Evolutionary conservation across 1,140 invertebrate species (phyloP), one percentile per base, ranked within the genome.

Genomic region (Theocolax elegans): DNA sequence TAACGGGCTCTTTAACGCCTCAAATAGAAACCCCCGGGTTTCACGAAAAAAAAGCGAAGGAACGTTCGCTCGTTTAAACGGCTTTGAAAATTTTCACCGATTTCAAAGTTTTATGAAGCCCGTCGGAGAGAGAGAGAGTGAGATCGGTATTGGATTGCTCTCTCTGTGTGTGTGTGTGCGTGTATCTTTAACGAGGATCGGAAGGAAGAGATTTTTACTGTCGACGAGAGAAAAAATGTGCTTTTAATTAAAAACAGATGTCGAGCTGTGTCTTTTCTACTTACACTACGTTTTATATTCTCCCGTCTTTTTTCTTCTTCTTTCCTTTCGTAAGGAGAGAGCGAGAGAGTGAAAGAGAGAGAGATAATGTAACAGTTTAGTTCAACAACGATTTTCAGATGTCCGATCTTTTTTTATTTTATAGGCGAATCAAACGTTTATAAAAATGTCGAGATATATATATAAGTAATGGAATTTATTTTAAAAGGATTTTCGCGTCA

Each of bases 1-100:
- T 83, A 83, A 83, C 79, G 75, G 77, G 79, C 78, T 81, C 78
- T 81, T 85, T 82, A 82, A 82, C 77, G 80, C 78, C 72, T 81
- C 82, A 76, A 83, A 84, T 83, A 83, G 78, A 83, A 75, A n/a
- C n/a, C n/a, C n/a, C n/a, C n/a, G n/a, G 73, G n/a, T 58, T 63
- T 59, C 49, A 7, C 35, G 38, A 13, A 35, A 21, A 64, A 31
- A 42, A 21, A 35, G 13, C n/a, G 38, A 65, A 64, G 53, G 25
- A 40, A 10, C 35, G 38, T n/a, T n/a, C 12, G 29, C 31, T 67
- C 54, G 49, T 66, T 60, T 62, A 46, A 67, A 49, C 15, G 21
- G 4, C 10, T 25, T 12, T 12, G 51, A 21, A 66, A 56, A 56
- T 31, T 66, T 66, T 56, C 40, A 66, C 25, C 38, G 40, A 53